These are phyloP conservation scores for Trachelipus rathkii DNA, from an alignment of 1,140 invertebrate genomes.

Conservation along the genomic window DNA sequence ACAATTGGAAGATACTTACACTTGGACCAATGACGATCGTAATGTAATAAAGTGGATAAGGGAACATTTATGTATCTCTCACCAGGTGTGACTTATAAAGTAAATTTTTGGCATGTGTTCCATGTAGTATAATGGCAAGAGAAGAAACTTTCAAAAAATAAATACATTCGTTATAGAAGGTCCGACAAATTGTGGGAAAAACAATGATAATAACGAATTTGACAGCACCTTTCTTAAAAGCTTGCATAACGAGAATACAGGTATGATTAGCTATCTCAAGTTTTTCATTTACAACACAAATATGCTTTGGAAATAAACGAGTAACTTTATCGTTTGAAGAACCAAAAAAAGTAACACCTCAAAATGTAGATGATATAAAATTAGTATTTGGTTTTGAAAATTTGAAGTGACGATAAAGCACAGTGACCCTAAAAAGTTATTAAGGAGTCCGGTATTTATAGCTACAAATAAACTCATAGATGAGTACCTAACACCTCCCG, in stretches of 20 bases:
- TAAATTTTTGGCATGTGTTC: not conserved
- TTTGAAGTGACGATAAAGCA: not conserved
- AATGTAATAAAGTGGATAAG: not conserved
- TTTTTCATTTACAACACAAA: not conserved
- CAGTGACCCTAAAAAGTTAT: not conserved
- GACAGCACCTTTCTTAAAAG: not conserved
- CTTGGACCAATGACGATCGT: too few relatives aligned
- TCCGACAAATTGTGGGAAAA: not conserved
- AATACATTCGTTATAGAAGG: not conserved
- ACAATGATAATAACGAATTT: not conserved
- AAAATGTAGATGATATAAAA: not conserved
- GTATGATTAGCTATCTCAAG: too few relatives aligned
- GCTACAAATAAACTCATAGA: not conserved
- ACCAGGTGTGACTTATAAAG: not conserved
- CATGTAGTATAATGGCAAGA: not conserved
- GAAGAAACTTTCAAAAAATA: not conserved
- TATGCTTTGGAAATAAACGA: not conserved
- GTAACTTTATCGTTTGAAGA: not conserved
- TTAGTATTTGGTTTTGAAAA: not conserved
- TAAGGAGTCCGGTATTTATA: not conserved
- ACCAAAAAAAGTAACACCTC: not conserved
- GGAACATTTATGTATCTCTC: not conserved
- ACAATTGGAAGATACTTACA: too few relatives aligned
- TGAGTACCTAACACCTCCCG: not conserved
- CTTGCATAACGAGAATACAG: not conserved